Base-by-base conservation (phyloP, 2,888 invertebrate genomes). In the Sesia bembeciformis region DNA sequence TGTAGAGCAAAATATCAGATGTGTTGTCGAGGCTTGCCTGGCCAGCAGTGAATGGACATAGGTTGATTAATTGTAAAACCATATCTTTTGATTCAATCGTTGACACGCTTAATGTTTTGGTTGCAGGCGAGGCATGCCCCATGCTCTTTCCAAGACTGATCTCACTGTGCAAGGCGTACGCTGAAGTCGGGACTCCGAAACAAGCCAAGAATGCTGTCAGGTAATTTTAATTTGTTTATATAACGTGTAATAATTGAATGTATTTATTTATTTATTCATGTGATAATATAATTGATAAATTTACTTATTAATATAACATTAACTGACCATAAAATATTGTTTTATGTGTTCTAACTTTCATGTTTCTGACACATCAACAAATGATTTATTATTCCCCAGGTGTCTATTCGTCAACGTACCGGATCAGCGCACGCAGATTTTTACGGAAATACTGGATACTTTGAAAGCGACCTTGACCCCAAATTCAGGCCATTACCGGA, bases 151-250 rank as follows among this genome's bases (percentile, higher is more conserved):
- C 95, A 52, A 92, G 93, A 59, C 82, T 98, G 74, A 93, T 96
- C 41, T 96, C 96, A 2, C 92, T 97, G 53, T 96, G 98, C 79
- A 96, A 96, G 74, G 94, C 94, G 54, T 94, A 97, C 75, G 96
- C 97, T 0, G 94, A 96, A 68, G 93, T 93, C 50, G 98, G 98
- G 6, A 96, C 96, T 3, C 95, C 97, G 0, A 98, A 98, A 80
- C 98, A 98, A 83, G 97, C 98, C 4, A 99, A 99, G 84, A 97
- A 98, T 70, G 98, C 98, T 3, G 95, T 99, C 58, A 90, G 90
- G 90, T 90, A 74, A 60, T 59, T 56, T 8, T 46, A 23, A 23
- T 23, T 23, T 23, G 23, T 23, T 23, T 23, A 23, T 23, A 23
- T 23, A 23, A 23, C 23, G 23, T 23, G 23, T 23, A 23, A 23